These are phyloP conservation scores for Caenorhabditis inopinata DNA, from an alignment of 1,140 invertebrate species.

Conservation along the genomic window DNA sequence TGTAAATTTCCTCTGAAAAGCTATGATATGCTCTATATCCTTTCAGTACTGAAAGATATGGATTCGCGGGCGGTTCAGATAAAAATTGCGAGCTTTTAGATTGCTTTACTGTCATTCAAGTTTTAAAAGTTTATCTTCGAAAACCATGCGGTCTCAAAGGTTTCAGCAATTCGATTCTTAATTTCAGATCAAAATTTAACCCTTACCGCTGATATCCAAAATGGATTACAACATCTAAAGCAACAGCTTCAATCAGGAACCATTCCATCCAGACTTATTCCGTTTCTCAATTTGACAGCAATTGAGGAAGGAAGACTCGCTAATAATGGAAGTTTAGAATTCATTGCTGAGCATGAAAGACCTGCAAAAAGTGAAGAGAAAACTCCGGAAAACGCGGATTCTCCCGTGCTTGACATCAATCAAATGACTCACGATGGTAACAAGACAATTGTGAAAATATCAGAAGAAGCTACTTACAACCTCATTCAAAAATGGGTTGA, in stretches of 20 bases:
- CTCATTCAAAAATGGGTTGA: neutral
- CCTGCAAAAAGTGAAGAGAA: neutral
- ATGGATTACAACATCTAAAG: neutral
- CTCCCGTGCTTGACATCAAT: neutral
- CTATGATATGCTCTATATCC: too few relatives aligned
- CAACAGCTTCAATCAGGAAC: neutral
- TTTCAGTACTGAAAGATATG: too few relatives aligned
- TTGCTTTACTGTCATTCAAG: neutral
- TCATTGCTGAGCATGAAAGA: neutral
- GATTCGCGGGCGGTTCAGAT: too few relatives aligned
- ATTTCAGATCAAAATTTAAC: neutral
- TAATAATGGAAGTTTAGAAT: neutral
- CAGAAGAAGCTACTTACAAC: neutral
- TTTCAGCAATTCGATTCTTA: neutral
- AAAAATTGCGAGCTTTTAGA: too few relatives aligned
- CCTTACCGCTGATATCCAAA: neutral
- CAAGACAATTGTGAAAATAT: neutral
- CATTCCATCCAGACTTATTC: neutral
- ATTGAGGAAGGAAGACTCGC: neutral
- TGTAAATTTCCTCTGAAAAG: too few relatives aligned
- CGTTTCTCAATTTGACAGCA: neutral
- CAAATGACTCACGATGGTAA: neutral
- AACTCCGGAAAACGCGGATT: too few relatives aligned
- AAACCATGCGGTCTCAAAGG: neutral
- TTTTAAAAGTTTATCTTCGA: neutral